A percentile compares a stretch with the other conserved stretches of the same genome.
Evolutionary conservation across 2,113 vertebrate genomes (phyloP).

Genomic region (Psilopogon haemacephalus): DNA sequence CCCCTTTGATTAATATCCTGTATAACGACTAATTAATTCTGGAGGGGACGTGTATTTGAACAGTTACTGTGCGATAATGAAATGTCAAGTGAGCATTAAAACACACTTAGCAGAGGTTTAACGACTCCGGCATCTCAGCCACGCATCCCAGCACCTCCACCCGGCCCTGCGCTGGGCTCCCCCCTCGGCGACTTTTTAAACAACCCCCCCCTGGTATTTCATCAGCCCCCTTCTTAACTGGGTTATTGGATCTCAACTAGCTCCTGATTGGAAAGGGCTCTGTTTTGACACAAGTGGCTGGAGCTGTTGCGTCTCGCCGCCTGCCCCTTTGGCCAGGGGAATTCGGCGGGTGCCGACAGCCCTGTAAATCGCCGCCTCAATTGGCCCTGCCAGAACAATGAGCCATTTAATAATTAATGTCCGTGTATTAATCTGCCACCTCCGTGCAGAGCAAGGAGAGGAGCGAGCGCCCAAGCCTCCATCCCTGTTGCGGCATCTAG

Average conservation of each 20-base stretch:
- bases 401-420: slow-evolving; percentile 46
- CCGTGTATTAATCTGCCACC: background rate
- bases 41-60: slow-evolving; percentile 1
- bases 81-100: slow-evolving; percentile 62
- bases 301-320: background rate
- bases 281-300: background rate
- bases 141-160: background rate
- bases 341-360: background rate
- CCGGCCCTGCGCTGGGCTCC: background rate
- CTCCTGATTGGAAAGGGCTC: background rate
- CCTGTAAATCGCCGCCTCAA: slow-evolving; percentile 14
- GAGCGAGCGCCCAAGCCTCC: background rate
- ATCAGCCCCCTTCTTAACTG: background rate
- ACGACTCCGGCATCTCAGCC: slow-evolving; percentile 22
- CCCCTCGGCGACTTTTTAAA: background rate
- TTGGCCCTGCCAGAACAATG: slow-evolving; percentile 4
- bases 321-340: background rate
- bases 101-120: slow-evolving; percentile 43
- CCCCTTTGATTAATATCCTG: slow-evolving; percentile 43
- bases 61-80: slow-evolving; percentile 10
- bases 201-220: background rate
- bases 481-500: background rate
- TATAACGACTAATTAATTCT: slow-evolving; percentile 50
- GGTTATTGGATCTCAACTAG: slow-evolving; percentile 36
- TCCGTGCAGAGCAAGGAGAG: background rate